Base-by-base conservation (phyloP, 2,797 vertebrate genomes). In the Aphelocoma californica region DNA sequence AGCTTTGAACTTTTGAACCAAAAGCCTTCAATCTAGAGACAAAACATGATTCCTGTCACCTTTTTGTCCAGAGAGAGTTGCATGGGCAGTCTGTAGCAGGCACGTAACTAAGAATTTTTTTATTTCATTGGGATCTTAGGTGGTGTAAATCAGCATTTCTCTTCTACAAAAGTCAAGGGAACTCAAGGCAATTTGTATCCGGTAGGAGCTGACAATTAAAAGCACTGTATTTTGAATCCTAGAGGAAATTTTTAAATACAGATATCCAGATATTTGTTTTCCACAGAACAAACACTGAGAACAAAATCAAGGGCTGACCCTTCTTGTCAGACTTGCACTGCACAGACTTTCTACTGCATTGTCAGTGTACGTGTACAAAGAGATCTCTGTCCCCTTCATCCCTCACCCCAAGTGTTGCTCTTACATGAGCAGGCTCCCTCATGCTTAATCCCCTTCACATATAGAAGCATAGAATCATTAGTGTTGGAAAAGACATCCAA, bases 401-500 rank as follows among this genome's bases (percentile, higher is more conserved):
- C 8, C 32, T 47, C 48, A 20, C 4, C 3, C 12, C 8, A 44
- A 6, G 0, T 4, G 4, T 10, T 66, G 15, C 10, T 44, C 8
- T 56, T n/a, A 31, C 3, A 28, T 15, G 3, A 84, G 23, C 19
- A 44, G n/a, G 29, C 15, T 78, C 12, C 10, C 3, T 60, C 7
- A 9, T 20, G 23, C 12, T 84, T 75, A 29, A 12, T 32, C 6
- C 10, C 32, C 9, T 80, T 87, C 10, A 2, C 34, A 56, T 14
- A n/a, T 51, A 5, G 6, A 51, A 44, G 50, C 24, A 38, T 3
- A 23, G 28, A 45, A 23, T 16, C 6, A 23, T 16, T 64, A 19
- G 40, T 38, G 5, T 19, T 51, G 38, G 29, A 71, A 70, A 57
- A 83, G 38, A 23, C 28, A 11, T 57, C 38, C 45, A 45, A 77